A percentile compares a stretch with the other conserved stretches of the same genome.
Conservation (phyloP, 2,113 vertebrate genomes). For the Aspiorhynchus laticeps region DNA sequence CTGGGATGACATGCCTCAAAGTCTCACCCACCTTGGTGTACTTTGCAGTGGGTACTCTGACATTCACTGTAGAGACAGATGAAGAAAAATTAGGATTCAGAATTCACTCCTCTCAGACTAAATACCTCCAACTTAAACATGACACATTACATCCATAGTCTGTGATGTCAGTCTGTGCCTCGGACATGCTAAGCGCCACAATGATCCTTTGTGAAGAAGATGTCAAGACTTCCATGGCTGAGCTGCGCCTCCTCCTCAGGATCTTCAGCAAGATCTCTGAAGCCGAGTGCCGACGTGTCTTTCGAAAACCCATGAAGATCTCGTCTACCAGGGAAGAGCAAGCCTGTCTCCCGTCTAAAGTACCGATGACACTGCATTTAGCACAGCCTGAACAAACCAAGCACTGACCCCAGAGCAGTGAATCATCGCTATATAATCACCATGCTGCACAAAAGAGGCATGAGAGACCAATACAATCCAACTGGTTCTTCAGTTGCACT, state of each 20-base stretch:
- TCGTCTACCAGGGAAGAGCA: slow-evolving; percentile 62
- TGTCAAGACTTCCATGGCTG: slow-evolving; percentile 78
- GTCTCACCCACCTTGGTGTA: slow-evolving; percentile 96
- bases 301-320: slow-evolving; percentile 69
- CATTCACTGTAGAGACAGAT: slow-evolving; percentile 70
- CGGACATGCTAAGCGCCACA: slow-evolving; percentile 78
- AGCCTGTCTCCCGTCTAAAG: slow-evolving; percentile 54
- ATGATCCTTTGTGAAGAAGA: slow-evolving; percentile 81
- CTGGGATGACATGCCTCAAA: slow-evolving; percentile 91
- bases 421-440: slow-evolving; percentile 62
- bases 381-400: slow-evolving; percentile 29
- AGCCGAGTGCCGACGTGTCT: slow-evolving; percentile 78
- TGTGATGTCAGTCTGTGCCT: slow-evolving; percentile 65
- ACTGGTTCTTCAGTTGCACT: slow-evolving; percentile 74
- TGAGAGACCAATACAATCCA: slow-evolving; percentile 70
- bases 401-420: slow-evolving; percentile 40
- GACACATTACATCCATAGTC: slow-evolving; percentile 78
- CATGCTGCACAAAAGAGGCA: slow-evolving; percentile 56
- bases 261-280: slow-evolving; percentile 73
- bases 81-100: neutral
- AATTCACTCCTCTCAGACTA: neutral
- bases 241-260: slow-evolving; percentile 75
- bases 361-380: neutral
- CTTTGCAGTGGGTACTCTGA: slow-evolving; percentile 85
- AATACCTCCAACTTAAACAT: neutral